These are phyloP conservation scores for Aurelia sp. DNA, from an alignment of 30 jellyfish, hydroid and myxozoan genomes.

Conservation along the genomic window DNA sequence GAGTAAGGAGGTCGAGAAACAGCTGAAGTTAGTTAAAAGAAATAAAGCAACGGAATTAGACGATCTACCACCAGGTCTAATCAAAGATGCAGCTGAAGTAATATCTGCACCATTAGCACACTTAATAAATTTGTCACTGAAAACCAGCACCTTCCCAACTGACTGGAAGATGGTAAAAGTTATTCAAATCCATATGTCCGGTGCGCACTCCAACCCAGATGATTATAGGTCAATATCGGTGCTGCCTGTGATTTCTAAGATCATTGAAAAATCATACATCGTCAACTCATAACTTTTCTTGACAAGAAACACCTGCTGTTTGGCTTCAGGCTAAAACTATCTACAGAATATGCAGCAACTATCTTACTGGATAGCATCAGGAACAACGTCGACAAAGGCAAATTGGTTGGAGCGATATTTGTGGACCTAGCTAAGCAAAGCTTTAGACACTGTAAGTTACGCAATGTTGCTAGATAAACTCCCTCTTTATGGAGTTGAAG, in stretches of 20 bases:
- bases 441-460: too few relatives aligned
- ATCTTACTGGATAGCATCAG: conserved; percentile 27
- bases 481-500: too few relatives aligned
- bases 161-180: background rate
- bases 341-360: too few relatives aligned
- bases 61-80: too few relatives aligned
- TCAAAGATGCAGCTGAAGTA: background rate
- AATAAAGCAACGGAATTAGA: conserved; percentile 12
- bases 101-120: conserved; percentile 9
- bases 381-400: conserved; percentile 2
- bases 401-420: conserved; percentile 24
- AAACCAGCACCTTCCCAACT: background rate
- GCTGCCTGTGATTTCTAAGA: background rate
- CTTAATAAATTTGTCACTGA: background rate
- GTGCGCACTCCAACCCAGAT: background rate
- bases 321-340: too few relatives aligned
- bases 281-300: background rate
- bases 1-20: background rate
- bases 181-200: background rate
- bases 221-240: conserved; percentile 2
- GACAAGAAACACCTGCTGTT: background rate
- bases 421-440: background rate
- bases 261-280: background rate
- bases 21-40: conserved; percentile 8
- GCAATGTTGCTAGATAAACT: too few relatives aligned